These are phyloP conservation scores for Alligator mississippiensis DNA, from an alignment of 2,113 vertebrate genomes.

Conservation along the genomic window DNA sequence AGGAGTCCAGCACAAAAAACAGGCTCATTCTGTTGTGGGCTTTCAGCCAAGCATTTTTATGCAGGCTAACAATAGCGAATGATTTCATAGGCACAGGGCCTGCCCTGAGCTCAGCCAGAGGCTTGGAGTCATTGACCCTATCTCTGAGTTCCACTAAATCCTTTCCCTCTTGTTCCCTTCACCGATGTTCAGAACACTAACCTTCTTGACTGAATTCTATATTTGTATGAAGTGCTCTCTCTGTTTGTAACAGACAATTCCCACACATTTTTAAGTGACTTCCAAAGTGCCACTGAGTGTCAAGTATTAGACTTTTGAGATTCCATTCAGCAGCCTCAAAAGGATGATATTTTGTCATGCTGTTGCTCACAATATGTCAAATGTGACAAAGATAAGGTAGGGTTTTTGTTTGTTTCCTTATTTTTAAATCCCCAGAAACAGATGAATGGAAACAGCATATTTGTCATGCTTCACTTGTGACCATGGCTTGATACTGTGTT, in stretches of 20 bases:
- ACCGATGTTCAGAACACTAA: conserved; percentile 21
- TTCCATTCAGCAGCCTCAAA: fast-evolving
- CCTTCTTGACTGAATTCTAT: background rate
- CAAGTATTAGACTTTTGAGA: background rate
- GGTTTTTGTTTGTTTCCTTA: background rate
- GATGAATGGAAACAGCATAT: background rate
- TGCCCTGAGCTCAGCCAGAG: conserved; percentile 54
- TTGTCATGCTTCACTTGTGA: background rate
- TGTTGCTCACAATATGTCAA: background rate
- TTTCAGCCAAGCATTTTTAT: conserved; percentile 60
- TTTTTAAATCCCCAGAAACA: background rate
- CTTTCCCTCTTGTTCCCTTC: conserved; percentile 31
- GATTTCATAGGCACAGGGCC: conserved; percentile 59
- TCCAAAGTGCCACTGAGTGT: background rate
- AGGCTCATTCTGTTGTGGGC: conserved; percentile 10
- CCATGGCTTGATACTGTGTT: background rate
- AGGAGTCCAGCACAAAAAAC: conserved; percentile 24
- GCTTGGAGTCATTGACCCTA: background rate
- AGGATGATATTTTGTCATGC: background rate
- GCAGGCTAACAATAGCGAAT: conserved; percentile 67
- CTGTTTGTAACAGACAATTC: background rate
- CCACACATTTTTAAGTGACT: background rate
- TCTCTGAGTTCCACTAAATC: background rate
- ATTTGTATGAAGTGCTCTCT: background rate
- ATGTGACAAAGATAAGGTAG: background rate